Percentiles rank a stretch among this genome's conserved stretches.
Evolutionary conservation across 2,113 vertebrate species (phyloP).

Genomic region (Circaetus cinerascens): DNA sequence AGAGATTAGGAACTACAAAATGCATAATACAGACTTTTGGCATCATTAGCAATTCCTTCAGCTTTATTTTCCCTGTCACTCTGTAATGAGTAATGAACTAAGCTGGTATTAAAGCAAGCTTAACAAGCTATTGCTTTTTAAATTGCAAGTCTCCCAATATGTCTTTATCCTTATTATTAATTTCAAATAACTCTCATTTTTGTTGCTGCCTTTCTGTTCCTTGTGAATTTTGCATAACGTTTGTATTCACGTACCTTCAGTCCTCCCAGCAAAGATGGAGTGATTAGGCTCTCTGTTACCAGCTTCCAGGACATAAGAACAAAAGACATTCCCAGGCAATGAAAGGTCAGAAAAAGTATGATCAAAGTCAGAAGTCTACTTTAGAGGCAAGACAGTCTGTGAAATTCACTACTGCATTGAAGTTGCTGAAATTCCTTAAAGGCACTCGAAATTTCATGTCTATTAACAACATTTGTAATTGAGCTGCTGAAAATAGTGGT

Average conservation of each 20-base stretch:
- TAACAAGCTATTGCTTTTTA: conserved; percentile 49
- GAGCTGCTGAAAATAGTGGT: background rate
- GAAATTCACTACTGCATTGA: background rate
- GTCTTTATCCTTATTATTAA: background rate
- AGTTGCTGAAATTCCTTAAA: background rate
- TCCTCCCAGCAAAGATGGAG: background rate
- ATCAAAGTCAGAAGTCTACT: background rate
- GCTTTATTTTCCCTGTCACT: conserved; percentile 62
- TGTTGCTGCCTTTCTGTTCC: background rate
- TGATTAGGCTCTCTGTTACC: background rate
- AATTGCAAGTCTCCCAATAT: background rate
- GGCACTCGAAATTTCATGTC: background rate
- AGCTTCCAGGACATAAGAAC: background rate
- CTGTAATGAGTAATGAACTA: conserved; percentile 42
- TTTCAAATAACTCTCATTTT: conserved; percentile 34
- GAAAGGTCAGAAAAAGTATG: background rate
- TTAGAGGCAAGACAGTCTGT: background rate
- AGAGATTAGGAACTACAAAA: conserved; percentile 33
- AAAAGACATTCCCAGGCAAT: background rate
- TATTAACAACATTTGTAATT: background rate
- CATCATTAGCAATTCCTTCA: conserved; percentile 44
- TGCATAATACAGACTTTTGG: conserved; percentile 32
- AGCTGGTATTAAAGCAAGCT: conserved; percentile 31
- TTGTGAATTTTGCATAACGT: background rate
- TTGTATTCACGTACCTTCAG: background rate